Conservation (phyloP, 2,797 vertebrate genomes). For the Moxostoma hubbsi region DNA sequence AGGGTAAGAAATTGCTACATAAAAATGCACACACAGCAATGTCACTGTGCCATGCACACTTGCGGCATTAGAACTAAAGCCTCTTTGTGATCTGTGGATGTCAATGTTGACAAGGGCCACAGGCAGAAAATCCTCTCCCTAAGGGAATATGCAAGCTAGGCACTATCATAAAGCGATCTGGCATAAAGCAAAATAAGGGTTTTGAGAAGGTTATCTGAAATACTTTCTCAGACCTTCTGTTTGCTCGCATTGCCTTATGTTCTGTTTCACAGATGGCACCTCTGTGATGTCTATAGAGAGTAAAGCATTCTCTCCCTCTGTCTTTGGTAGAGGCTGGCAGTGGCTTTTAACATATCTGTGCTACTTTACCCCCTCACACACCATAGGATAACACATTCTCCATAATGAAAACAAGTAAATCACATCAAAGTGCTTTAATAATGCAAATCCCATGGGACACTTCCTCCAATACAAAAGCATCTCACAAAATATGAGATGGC, state of each 20-base stretch:
- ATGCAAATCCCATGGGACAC: slow-evolving; percentile 74
- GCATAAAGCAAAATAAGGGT: slow-evolving; percentile 49
- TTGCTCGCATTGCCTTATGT: slow-evolving; percentile 40
- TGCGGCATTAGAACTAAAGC: slow-evolving; percentile 36
- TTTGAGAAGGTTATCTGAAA: slow-evolving; percentile 49
- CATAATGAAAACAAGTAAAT: slow-evolving; percentile 77
- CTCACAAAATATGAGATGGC: slow-evolving; percentile 36
- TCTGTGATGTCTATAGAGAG: slow-evolving; percentile 65
- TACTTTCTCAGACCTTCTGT: slow-evolving; percentile 46
- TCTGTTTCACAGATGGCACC: slow-evolving; percentile 67
- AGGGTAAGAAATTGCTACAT: neutral
- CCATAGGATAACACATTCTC: slow-evolving; percentile 74
- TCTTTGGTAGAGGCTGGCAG: slow-evolving; percentile 66
- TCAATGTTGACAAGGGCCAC: slow-evolving; percentile 49
- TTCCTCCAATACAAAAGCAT: slow-evolving; percentile 63
- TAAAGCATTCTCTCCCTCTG: slow-evolving; percentile 71
- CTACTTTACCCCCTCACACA: slow-evolving; percentile 64
- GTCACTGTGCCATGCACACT: slow-evolving; percentile 30
- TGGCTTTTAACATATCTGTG: slow-evolving; percentile 71
- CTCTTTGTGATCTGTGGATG: slow-evolving; percentile 44
- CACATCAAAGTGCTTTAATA: slow-evolving; percentile 79
- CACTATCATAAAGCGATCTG: slow-evolving; percentile 48
- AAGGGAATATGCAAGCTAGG: slow-evolving; percentile 49
- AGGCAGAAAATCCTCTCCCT: slow-evolving; percentile 47
- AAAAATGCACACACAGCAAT: slow-evolving; percentile 36